Evolutionary conservation across 2,888 invertebrate species (phyloP).

Genomic region (Molorchus minor): DNA sequence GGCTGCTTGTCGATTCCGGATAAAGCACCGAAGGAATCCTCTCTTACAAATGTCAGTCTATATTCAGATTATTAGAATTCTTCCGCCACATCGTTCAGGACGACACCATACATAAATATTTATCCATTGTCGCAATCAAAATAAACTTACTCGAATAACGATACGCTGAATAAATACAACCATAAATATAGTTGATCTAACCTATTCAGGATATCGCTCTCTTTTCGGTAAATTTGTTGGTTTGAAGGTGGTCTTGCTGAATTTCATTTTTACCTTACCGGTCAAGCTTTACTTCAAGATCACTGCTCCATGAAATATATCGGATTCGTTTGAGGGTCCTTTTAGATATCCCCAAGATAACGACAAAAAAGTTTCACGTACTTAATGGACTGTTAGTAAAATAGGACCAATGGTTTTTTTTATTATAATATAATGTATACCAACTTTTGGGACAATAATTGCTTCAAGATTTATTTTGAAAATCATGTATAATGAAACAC

Average conservation of each 20-base stretch:
- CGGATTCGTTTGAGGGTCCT: constrained; percentile 12
- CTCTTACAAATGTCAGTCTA: background rate
- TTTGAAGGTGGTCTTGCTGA: constrained; percentile 20
- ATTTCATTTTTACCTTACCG: constrained; percentile 14
- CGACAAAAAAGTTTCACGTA: no score
- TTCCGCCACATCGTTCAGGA: constrained; percentile 5
- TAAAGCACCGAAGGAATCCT: background rate
- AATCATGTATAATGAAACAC: no score
- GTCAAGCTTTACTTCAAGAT: constrained; percentile 21
- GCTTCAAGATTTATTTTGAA: no score
- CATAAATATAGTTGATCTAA: constrained; percentile 9
- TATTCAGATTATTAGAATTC: no score
- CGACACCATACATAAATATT: constrained; percentile 2
- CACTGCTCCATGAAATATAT: constrained; percentile 16
- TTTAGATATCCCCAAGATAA: background rate
- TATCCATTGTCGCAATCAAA: constrained; percentile 16
- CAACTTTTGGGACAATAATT: no score
- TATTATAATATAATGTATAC: no score
- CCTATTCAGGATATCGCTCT: constrained; percentile 14
- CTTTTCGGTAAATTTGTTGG: constrained; percentile 11
- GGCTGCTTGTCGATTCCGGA: background rate
- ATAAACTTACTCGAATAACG: constrained; percentile 5
- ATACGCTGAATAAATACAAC: constrained; percentile 1
- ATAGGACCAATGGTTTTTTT: no score
- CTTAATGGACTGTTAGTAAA: no score